Conservation (phyloP, 2,113 vertebrate genomes). For the Crocuta crocuta region DNA sequence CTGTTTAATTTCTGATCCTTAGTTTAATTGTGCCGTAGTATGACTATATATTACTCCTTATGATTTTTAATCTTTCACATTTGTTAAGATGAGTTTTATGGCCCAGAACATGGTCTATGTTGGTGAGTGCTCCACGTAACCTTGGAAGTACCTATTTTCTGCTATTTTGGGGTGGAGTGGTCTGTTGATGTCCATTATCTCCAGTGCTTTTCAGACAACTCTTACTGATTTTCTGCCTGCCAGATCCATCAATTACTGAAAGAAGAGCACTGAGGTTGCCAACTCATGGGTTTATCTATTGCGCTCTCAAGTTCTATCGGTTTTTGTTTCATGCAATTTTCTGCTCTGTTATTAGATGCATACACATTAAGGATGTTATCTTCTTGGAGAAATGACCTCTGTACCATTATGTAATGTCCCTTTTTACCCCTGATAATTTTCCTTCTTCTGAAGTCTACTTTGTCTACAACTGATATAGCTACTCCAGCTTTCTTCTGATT, state of each 20-base stretch:
- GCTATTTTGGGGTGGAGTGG: neutral
- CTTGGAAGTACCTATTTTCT: neutral
- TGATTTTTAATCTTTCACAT: neutral
- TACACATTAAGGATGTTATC: neutral
- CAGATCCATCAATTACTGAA: neutral
- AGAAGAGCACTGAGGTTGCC: neutral
- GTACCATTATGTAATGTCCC: neutral
- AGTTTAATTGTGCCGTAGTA: neutral
- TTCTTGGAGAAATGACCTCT: neutral
- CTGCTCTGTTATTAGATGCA: neutral
- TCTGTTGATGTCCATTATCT: neutral
- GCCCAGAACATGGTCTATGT: neutral
- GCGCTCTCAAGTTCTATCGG: neutral
- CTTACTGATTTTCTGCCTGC: neutral
- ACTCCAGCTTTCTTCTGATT: neutral
- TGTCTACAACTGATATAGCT: neutral
- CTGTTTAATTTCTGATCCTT: neutral
- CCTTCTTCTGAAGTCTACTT: neutral
- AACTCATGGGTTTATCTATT: accelerated
- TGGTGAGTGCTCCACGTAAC: neutral
- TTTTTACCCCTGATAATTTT: neutral
- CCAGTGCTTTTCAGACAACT: accelerated
- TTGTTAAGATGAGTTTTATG: neutral
- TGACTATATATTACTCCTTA: neutral
- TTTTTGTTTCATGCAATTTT: accelerated